Evolutionary conservation across 2,113 vertebrate species (phyloP).

Genomic region (Pollimyrus isidori): DNA sequence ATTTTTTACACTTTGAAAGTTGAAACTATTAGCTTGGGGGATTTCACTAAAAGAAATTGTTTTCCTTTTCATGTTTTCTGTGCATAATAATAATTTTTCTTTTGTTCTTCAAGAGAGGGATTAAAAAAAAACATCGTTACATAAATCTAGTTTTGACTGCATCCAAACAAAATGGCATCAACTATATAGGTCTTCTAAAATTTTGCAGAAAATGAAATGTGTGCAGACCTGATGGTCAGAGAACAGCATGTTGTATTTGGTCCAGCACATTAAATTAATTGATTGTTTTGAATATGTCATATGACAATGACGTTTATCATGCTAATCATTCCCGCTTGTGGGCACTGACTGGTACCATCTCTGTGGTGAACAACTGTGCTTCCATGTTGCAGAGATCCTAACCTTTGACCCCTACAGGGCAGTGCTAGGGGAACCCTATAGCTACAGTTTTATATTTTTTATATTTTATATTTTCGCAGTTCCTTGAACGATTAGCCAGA

Average conservation of each 20-base stretch:
- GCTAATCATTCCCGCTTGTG: not conserved
- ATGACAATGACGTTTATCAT: not conserved
- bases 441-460: not conserved
- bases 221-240: not conserved
- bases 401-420: not conserved
- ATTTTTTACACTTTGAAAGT: conserved; percentile 55
- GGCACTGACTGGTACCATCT: not conserved
- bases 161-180: not conserved
- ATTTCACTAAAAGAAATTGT: conserved; percentile 52
- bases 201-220: not conserved
- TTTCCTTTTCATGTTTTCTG: conserved; percentile 60
- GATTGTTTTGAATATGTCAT: not conserved
- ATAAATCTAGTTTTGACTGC: not conserved
- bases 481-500: not conserved
- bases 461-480: not conserved
- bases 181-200: not conserved
- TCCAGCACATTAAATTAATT: not conserved
- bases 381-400: not conserved
- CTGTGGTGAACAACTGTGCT: not conserved
- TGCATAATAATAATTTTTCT: conserved; percentile 58
- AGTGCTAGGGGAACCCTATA: not conserved
- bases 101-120: conserved; percentile 58
- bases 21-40: conserved; percentile 49
- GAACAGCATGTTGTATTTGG: not conserved
- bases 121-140: conserved; percentile 31